phyloP scores from a whole-genome alignment of 2,888 invertebrate genomes.

The Rhorus exstirpatorius region DNA sequence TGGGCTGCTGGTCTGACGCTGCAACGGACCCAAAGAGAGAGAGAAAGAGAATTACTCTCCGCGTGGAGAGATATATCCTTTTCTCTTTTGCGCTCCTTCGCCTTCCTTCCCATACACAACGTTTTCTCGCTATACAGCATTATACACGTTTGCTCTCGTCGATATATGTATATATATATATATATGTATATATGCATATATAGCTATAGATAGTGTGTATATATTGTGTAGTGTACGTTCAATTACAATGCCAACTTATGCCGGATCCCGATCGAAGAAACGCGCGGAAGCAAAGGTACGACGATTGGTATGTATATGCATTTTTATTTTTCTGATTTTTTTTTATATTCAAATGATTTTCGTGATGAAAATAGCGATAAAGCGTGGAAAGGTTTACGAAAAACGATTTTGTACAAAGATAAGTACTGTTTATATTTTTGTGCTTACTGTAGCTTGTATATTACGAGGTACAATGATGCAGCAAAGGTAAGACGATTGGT shows the following conservation, averaged over 20 bases:
- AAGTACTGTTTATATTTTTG: too few relatives aligned
- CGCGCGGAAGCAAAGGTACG: slow-evolving; percentile 40
- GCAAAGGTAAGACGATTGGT: slow-evolving; percentile 24
- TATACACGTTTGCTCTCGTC: slow-evolving; percentile 51
- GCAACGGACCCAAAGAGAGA: slow-evolving; percentile 49
- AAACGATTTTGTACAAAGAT: too few relatives aligned
- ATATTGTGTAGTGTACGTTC: slow-evolving; percentile 55
- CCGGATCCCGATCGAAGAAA: slow-evolving; percentile 55
- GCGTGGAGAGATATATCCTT: slow-evolving; percentile 65
- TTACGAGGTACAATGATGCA: too few relatives aligned
- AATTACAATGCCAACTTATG: slow-evolving; percentile 67
- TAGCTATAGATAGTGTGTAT: slow-evolving; percentile 7
- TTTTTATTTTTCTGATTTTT: background rate
- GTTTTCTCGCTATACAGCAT: slow-evolving; percentile 52
- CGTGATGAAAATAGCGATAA: background rate
- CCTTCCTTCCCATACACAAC: slow-evolving; percentile 66
- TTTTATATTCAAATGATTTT: background rate
- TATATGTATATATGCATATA: background rate
- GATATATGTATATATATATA: slow-evolving; percentile 23
- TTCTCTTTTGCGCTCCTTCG: slow-evolving; percentile 63
- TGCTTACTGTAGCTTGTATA: too few relatives aligned
- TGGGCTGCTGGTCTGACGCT: slow-evolving; percentile 58
- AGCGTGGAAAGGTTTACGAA: too few relatives aligned
- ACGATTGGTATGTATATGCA: background rate
- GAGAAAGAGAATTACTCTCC: slow-evolving; percentile 33